Conservation (phyloP, 2,888 invertebrate species). For the Cheilosia pagana region DNA sequence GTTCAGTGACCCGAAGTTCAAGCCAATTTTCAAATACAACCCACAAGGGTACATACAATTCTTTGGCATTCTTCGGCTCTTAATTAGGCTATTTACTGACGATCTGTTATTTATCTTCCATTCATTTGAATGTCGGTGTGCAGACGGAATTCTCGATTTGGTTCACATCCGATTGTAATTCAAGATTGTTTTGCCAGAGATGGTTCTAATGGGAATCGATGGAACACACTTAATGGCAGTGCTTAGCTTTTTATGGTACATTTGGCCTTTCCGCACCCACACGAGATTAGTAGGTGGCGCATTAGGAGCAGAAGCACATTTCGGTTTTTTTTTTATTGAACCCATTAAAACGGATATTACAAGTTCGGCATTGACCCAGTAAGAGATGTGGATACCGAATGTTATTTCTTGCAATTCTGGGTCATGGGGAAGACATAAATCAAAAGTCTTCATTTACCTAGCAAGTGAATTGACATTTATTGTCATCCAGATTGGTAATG, state of each 20-base stretch:
- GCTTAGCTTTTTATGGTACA: constrained; percentile 30
- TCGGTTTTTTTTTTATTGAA: constrained; percentile 10
- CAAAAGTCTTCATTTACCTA: constrained; percentile 1
- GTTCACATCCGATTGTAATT: constrained; percentile 21
- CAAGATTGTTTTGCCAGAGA: constrained; percentile 11
- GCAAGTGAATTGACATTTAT: not conserved
- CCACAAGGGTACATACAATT: constrained; percentile 7
- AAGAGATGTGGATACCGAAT: not conserved
- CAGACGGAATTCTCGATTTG: constrained; percentile 6
- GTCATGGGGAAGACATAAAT: constrained; percentile 19
- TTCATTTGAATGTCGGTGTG: constrained; percentile 25
- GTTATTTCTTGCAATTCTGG: constrained; percentile 8
- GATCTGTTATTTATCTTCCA: constrained; percentile 15
- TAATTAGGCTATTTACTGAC: constrained; percentile 33
- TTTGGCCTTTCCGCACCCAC: constrained; percentile 13
- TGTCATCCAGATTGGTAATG: not conserved
- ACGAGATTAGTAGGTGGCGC: not conserved
- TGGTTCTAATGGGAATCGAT: constrained; percentile 32
- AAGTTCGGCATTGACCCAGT: constrained; percentile 33
- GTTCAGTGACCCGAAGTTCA: constrained; percentile 25
- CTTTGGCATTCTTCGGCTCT: not conserved
- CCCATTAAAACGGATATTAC: constrained; percentile 33
- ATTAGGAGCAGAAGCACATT: not conserved
- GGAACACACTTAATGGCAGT: constrained; percentile 11
- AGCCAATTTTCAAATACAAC: not conserved